These are phyloP conservation scores for Lytechinus pictus DNA, from an alignment of 35 echinoderm and acorn worm species.

Conservation along the genomic window DNA sequence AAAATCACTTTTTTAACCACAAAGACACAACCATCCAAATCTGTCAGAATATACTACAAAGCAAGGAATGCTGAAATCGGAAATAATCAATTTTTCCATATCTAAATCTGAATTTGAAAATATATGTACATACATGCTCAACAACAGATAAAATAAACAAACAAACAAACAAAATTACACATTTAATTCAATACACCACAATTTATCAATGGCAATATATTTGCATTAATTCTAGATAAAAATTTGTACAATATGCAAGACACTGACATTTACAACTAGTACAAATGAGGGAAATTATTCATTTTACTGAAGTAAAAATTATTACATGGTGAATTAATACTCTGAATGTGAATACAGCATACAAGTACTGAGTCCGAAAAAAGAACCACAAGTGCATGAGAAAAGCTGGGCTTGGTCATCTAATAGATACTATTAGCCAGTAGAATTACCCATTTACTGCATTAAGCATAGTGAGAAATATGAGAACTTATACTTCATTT, in stretches of 20 bases:
- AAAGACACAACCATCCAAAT: neutral
- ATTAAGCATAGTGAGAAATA: neutral
- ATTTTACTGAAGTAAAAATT: neutral
- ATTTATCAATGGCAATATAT: neutral
- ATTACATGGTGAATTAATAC: constrained; percentile 20
- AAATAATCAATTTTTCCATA: neutral
- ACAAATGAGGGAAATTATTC: constrained; percentile 15
- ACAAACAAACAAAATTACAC: neutral
- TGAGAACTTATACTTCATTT: neutral
- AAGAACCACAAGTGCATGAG: neutral
- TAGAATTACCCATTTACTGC: neutral
- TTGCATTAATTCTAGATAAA: neutral
- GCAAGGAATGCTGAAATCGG: neutral
- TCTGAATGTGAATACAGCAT: neutral
- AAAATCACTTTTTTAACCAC: neutral
- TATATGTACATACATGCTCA: neutral
- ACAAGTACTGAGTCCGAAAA: constrained; percentile 2
- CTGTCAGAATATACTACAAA: neutral
- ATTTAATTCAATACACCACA: neutral
- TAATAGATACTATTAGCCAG: neutral
- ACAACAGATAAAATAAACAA: neutral
- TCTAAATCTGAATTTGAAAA: neutral
- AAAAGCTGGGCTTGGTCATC: neutral
- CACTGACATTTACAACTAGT: neutral
- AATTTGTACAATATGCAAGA: neutral